Conservation (phyloP, 30 jellyfish, hydroid and myxozoan genomes). For the Turritopsis dohrnii region DNA sequence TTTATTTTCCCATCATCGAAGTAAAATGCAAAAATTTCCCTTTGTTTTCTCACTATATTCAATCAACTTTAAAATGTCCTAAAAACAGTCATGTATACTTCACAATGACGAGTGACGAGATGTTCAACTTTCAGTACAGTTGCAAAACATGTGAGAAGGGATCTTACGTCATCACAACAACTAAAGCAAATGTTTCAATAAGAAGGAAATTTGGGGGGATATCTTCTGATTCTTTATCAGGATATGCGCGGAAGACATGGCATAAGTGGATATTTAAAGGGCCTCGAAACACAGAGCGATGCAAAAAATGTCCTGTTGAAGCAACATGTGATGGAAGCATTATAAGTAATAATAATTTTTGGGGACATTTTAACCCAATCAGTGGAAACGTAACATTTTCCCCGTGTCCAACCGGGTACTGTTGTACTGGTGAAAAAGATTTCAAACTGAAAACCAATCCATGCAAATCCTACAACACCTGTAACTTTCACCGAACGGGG, state of each 20-base stretch:
- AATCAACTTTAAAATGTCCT: neutral
- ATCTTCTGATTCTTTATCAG: too few species aligned
- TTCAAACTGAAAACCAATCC: neutral
- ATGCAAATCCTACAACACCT: neutral
- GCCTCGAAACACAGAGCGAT: too few species aligned
- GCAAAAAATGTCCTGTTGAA: neutral
- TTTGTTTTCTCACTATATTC: too few species aligned
- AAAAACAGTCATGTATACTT: neutral
- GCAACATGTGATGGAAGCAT: neutral
- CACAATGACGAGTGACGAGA: neutral
- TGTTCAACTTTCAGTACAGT: neutral
- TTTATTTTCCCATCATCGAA: neutral
- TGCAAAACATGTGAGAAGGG: neutral
- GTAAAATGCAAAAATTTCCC: neutral
- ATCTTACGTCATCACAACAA: neutral
- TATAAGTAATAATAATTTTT: neutral
- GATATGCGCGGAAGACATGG: too few species aligned
- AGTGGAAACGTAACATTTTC: neutral
- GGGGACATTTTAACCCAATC: neutral
- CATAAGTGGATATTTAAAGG: neutral
- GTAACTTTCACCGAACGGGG: neutral
- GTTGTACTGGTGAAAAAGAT: neutral
- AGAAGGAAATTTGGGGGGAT: too few species aligned
- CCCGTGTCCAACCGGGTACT: neutral
- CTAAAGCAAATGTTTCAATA: neutral